phyloP scores from a whole-genome alignment of 2,888 invertebrate genomes.

The Cheilosia variabilis region DNA sequence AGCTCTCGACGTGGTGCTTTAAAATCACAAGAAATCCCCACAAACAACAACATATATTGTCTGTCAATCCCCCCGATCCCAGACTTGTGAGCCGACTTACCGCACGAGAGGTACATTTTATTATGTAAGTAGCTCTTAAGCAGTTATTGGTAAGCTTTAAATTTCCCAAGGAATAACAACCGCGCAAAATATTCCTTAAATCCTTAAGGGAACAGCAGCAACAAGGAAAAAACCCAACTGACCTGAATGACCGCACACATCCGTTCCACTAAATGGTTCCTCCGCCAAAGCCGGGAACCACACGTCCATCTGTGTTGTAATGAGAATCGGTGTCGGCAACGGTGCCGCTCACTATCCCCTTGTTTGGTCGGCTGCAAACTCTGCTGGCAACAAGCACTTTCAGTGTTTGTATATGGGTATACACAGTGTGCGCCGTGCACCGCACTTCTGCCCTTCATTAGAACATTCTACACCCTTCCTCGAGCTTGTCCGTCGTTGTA shows the following conservation, averaged over 20 bases:
- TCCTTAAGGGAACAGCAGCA: background rate
- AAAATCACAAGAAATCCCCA: background rate
- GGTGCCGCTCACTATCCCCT: slow-evolving; percentile 28
- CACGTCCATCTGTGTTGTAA: slow-evolving; percentile 48
- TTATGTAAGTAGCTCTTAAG: background rate
- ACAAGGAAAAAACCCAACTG: background rate
- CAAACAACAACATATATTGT: background rate
- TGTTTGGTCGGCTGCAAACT: slow-evolving; percentile 28
- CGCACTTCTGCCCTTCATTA: slow-evolving; percentile 13
- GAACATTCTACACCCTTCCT: slow-evolving; percentile 1
- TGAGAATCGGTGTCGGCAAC: slow-evolving; percentile 21
- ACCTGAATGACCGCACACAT: slow-evolving; percentile 28
- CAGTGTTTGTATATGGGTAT: background rate
- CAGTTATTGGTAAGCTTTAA: background rate
- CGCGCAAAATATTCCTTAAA: slow-evolving; percentile 18
- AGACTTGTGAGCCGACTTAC: background rate
- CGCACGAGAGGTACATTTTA: background rate
- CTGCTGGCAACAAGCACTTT: slow-evolving; percentile 32
- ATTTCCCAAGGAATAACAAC: background rate
- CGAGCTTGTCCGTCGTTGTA: slow-evolving; percentile 4
- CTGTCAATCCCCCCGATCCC: background rate
- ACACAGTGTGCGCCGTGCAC: background rate
- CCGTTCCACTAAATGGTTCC: slow-evolving; percentile 33
- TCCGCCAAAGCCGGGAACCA: slow-evolving; percentile 26
- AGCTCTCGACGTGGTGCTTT: background rate